Percentiles rank a stretch among this genome's conserved stretches.
Evolutionary conservation across 2,888 invertebrate genomes (phyloP).

Genomic region (Epistrophella euchroma): DNA sequence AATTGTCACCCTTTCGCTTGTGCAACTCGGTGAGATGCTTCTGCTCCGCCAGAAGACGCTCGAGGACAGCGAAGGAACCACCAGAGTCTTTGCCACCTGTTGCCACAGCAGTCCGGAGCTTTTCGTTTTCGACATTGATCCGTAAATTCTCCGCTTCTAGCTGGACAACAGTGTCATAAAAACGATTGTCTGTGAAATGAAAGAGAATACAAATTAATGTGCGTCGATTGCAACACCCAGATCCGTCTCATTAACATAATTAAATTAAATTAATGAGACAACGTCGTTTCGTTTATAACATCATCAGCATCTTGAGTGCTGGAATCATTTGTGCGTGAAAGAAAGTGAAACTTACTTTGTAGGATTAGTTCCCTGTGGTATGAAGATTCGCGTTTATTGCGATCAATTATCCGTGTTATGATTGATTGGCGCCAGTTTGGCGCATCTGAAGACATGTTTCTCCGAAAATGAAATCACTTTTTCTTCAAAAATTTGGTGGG

Average conservation of each 20-base stretch:
- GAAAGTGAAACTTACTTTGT: constrained; percentile 88
- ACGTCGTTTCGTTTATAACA: not conserved
- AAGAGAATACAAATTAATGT: not conserved
- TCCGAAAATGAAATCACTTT: constrained; percentile 30
- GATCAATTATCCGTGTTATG: constrained; percentile 88
- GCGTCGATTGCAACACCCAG: constrained; percentile 13
- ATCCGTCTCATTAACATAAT: constrained; percentile 64
- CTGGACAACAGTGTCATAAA: constrained; percentile 93
- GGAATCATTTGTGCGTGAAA: constrained; percentile 3
- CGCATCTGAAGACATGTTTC: constrained; percentile 81
- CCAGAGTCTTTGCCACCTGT: constrained; percentile 81
- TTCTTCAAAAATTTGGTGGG: constrained; percentile 10
- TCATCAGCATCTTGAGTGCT: not conserved
- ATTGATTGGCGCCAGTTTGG: constrained; percentile 89
- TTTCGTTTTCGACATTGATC: constrained; percentile 93
- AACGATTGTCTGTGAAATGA: constrained; percentile 90
- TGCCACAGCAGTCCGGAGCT: constrained; percentile 87
- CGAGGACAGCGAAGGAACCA: constrained; percentile 89
- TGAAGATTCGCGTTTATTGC: constrained; percentile 90
- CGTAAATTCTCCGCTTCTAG: constrained; percentile 93
- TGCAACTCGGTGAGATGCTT: constrained; percentile 97
- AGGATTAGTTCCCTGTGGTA: constrained; percentile 92
- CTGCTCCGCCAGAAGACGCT: constrained; percentile 93
- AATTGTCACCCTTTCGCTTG: constrained; percentile 94
- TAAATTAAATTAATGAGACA: constrained; percentile 42